A percentile compares a stretch with the other conserved stretches of the same genome.
These are phyloP conservation scores for Pipistrellus kuhlii DNA, from an alignment of 2,797 vertebrate species.

Conservation along the genomic window DNA sequence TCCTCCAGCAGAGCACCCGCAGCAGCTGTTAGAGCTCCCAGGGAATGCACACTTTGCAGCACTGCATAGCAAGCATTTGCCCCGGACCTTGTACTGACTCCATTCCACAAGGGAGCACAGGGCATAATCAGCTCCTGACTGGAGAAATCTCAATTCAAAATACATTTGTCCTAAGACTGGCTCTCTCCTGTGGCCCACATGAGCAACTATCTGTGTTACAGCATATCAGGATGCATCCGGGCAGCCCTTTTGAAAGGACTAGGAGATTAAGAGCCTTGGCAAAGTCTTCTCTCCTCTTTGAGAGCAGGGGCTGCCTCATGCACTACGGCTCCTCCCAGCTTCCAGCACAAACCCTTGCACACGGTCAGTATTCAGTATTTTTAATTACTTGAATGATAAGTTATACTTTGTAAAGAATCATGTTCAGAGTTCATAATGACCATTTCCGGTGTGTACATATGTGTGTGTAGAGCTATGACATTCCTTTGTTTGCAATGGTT, in stretches of 20 bases:
- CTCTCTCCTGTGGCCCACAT: neutral
- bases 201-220: neutral
- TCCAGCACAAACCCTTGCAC: neutral
- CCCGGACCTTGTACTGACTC: neutral
- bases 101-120: neutral
- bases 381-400: conserved; percentile 17
- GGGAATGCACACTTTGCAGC: neutral
- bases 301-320: neutral
- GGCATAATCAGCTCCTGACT: neutral
- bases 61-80: neutral
- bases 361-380: neutral
- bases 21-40: neutral
- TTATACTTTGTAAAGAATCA: neutral
- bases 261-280: neutral
- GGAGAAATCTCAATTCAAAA: neutral
- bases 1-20: rapidly evolving
- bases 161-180: neutral
- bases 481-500: conserved; percentile 42
- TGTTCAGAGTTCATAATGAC: neutral
- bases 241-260: neutral
- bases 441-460: neutral
- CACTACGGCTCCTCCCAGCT: neutral
- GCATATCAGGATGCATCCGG: neutral
- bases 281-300: neutral
- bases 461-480: neutral